Evolutionary conservation across 2,797 vertebrate species (phyloP).

Genomic region (Mormyrus hasselquistii): DNA sequence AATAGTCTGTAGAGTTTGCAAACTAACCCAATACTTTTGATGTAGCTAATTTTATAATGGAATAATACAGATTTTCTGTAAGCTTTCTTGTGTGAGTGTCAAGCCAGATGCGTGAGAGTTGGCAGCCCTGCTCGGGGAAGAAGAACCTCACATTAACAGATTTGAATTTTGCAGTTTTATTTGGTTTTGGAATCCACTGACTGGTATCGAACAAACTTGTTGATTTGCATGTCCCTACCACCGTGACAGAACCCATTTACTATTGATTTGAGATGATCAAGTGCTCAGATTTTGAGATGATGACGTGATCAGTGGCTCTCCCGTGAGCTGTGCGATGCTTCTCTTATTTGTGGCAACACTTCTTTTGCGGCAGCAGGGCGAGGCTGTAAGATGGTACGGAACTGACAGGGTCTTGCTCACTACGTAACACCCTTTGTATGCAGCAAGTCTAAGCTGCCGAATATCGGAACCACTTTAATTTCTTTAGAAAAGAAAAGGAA

Average conservation of each 20-base stretch:
- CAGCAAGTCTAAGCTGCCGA: not conserved
- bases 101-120: not conserved
- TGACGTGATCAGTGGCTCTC: not conserved
- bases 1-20: not conserved
- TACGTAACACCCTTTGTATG: not conserved
- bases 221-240: not conserved
- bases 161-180: not conserved
- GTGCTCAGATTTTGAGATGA: not conserved
- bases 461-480: not conserved
- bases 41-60: not conserved
- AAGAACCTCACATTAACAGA: not conserved
- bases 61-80: not conserved
- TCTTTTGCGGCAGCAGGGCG: not conserved
- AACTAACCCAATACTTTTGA: not conserved
- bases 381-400: not conserved
- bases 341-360: not conserved
- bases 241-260: not conserved
- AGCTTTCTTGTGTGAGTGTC: not conserved
- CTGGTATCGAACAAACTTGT: not conserved
- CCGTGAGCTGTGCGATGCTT: not conserved
- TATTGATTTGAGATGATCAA: not conserved
- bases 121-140: not conserved
- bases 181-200: not conserved
- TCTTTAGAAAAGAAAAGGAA: not conserved
- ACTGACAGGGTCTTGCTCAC: not conserved